Evolutionary conservation across 2,888 invertebrate genomes (phyloP).

Genomic region (Platycheirus albimanus): DNA sequence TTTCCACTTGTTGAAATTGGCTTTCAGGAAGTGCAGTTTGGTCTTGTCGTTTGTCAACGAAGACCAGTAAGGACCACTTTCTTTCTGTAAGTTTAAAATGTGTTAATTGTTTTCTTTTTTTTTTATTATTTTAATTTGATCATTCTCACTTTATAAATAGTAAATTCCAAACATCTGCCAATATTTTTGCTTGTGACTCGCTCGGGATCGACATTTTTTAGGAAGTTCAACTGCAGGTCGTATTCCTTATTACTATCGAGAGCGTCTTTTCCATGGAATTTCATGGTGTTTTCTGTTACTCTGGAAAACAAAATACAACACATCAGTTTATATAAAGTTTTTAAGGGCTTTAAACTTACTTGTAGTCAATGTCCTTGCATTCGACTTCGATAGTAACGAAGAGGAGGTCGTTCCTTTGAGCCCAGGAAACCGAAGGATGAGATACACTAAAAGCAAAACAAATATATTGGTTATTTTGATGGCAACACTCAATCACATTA

Average conservation of each 20-base stretch:
- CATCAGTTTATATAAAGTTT: neutral
- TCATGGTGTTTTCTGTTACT: slow-evolving; percentile 88
- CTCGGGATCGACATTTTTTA: slow-evolving; percentile 91
- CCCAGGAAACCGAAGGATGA: slow-evolving; percentile 96
- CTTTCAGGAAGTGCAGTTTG: slow-evolving; percentile 97
- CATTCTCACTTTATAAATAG: slow-evolving; percentile 85
- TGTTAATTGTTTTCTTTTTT: too few relatives aligned
- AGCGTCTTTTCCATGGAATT: slow-evolving; percentile 91
- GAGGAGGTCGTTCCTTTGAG: slow-evolving; percentile 92
- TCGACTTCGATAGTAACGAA: slow-evolving; percentile 96
- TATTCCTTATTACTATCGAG: slow-evolving; percentile 92
- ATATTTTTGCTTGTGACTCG: slow-evolving; percentile 89
- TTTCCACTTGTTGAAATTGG: slow-evolving; percentile 98
- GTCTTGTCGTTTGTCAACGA: slow-evolving; percentile 92
- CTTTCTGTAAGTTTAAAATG: slow-evolving; percentile 81
- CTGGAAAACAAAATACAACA: slow-evolving; percentile 78
- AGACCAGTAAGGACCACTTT: slow-evolving; percentile 93
- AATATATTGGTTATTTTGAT: too few relatives aligned
- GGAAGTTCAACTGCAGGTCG: slow-evolving; percentile 94
- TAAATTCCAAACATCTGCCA: slow-evolving; percentile 89
- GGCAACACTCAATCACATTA: too few relatives aligned
- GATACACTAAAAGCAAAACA: slow-evolving; percentile 71
- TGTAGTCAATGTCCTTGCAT: slow-evolving; percentile 92
- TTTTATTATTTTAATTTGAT: neutral
- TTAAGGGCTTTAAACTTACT: slow-evolving; percentile 84